Percentiles rank a stretch among this genome's conserved stretches.
phyloP scores from a whole-genome alignment of 2,113 vertebrate species.

The Ochotona curzoniae region DNA sequence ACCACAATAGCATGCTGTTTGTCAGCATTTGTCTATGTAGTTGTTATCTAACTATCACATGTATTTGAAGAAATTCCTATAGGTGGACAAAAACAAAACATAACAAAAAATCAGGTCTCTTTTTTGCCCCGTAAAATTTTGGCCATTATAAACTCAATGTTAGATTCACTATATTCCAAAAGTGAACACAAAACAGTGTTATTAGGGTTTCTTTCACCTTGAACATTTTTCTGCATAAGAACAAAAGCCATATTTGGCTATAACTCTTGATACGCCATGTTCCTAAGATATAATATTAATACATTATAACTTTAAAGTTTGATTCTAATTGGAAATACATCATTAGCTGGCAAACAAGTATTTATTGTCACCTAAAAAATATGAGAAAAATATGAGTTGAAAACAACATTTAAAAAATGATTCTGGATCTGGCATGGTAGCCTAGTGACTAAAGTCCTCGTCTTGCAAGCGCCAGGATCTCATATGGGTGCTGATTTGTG shows the following conservation, averaged over 20 bases:
- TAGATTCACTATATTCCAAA: background rate
- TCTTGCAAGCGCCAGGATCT: too few species aligned
- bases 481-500: too few species aligned
- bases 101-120: background rate
- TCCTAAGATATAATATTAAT: conserved; percentile 37
- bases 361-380: conserved; percentile 23
- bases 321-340: conserved; percentile 37
- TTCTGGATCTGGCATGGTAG: too few species aligned
- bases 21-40: conserved; percentile 51
- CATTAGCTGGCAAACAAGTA: conserved; percentile 16
- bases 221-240: conserved; percentile 29
- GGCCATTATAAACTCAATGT: background rate
- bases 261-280: background rate
- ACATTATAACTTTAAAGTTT: conserved; percentile 52
- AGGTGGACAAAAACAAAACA: conserved; percentile 10
- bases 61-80: conserved; percentile 19
- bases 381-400: background rate
- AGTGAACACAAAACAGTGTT: background rate
- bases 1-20: conserved; percentile 33
- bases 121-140: background rate
- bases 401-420: background rate
- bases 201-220: background rate
- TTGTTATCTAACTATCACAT: conserved; percentile 63
- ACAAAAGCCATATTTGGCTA: background rate
- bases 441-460: too few species aligned